A percentile compares a stretch with the other conserved stretches of the same genome.
phyloP scores from a whole-genome alignment of 2,888 invertebrate species.

The Drosophila aldrichi region DNA sequence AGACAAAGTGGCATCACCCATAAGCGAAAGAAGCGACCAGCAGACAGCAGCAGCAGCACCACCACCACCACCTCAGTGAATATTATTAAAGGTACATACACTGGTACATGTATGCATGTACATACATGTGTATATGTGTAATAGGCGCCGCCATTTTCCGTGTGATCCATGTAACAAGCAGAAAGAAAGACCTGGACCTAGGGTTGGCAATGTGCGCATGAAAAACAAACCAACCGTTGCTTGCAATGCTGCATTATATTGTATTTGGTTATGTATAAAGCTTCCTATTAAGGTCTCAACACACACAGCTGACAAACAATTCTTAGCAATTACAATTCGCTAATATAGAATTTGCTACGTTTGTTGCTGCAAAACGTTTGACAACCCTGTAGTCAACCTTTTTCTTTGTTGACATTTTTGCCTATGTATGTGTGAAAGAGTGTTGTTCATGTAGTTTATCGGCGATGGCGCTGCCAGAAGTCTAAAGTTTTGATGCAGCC shows the following conservation, averaged over 20 bases:
- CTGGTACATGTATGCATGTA: slow-evolving; percentile 2
- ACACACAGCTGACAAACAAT: slow-evolving; percentile 6
- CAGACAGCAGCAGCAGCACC: slow-evolving; percentile 43
- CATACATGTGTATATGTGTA: slow-evolving; percentile 59
- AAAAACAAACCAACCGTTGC: slow-evolving; percentile 22
- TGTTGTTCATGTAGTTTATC: slow-evolving; percentile 26
- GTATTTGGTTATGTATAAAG: background rate
- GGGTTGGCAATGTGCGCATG: slow-evolving; percentile 61
- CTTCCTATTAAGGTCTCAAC: background rate
- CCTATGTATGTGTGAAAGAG: slow-evolving; percentile 28
- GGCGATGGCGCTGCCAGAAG: slow-evolving; percentile 35
- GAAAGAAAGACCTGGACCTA: slow-evolving; percentile 58
- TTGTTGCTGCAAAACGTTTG: slow-evolving; percentile 33
- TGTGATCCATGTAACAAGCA: slow-evolving; percentile 74
- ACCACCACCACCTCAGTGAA: slow-evolving; percentile 62
- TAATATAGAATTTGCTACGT: slow-evolving; percentile 11
- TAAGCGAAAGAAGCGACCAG: slow-evolving; percentile 43
- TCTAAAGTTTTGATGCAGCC: slow-evolving; percentile 6
- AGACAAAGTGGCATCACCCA: slow-evolving; percentile 67
- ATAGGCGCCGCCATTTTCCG: slow-evolving; percentile 76
- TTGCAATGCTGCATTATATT: background rate
- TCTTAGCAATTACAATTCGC: slow-evolving; percentile 2
- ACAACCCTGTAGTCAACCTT: slow-evolving; percentile 55
- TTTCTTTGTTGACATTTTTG: slow-evolving; percentile 67
- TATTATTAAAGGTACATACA: slow-evolving; percentile 74